phyloP scores from a whole-genome alignment of 1,140 invertebrate species.

The Caerostris darwini region DNA sequence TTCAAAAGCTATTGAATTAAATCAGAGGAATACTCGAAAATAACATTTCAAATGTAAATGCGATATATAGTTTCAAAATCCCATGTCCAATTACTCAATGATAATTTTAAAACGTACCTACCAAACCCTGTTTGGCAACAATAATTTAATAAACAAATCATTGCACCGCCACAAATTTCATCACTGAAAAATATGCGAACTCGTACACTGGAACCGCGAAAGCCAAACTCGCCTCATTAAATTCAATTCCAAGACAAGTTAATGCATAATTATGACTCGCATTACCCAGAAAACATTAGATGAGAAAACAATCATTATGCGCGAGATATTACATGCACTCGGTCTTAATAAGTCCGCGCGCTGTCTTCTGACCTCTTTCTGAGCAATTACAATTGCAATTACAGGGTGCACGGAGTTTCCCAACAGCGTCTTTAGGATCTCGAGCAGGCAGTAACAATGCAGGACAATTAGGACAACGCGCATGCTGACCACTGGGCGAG shows the following conservation, averaged over 20 bases:
- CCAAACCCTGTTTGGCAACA: no score
- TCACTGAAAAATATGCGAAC: no score
- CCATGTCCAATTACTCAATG: no score
- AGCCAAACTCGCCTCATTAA: constrained; percentile 9
- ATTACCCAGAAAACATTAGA: not conserved
- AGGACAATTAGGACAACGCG: constrained; percentile 24
- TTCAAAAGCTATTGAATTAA: no score
- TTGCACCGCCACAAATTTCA: no score
- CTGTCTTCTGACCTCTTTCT: not conserved
- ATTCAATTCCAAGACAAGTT: not conserved
- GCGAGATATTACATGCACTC: not conserved
- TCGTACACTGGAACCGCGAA: not conserved
- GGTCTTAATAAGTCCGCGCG: not conserved
- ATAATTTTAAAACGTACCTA: no score
- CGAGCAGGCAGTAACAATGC: constrained; percentile 22
- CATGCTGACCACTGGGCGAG: not conserved
- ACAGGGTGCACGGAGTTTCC: constrained; percentile 21
- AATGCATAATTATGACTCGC: not conserved
- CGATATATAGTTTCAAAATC: no score
- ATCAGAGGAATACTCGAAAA: no score
- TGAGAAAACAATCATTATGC: constrained; percentile 13
- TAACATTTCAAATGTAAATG: no score
- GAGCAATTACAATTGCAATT: constrained; percentile 47
- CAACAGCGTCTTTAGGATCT: constrained; percentile 34
- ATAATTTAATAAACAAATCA: no score